A percentile compares a stretch with the other conserved stretches of the same genome.
Conservation (phyloP, 2,113 vertebrate genomes). For the Gracilinanus agilis region DNA sequence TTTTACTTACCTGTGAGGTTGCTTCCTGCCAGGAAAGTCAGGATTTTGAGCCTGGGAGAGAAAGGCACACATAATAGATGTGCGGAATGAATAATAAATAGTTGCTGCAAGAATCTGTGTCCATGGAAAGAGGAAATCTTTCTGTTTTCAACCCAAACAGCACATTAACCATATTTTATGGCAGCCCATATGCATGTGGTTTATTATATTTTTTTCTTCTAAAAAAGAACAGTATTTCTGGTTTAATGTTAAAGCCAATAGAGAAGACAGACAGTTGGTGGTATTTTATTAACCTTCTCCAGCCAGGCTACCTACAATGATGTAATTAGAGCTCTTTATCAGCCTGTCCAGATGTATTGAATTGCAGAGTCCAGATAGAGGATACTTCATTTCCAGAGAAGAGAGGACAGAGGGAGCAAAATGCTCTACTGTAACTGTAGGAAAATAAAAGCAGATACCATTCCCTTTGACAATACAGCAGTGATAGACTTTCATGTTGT, state of each 20-base stretch:
- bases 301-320: neutral
- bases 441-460: slow-evolving; percentile 1
- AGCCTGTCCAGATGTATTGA: slow-evolving; percentile 12
- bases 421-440: neutral
- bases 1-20: neutral
- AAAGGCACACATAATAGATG: neutral
- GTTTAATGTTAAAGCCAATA: slow-evolving; percentile 29
- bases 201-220: slow-evolving; percentile 45
- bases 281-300: slow-evolving; percentile 29
- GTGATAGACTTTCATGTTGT: slow-evolving; percentile 46
- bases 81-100: neutral
- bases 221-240: slow-evolving; percentile 48
- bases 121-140: slow-evolving; percentile 33
- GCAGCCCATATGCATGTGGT: slow-evolving; percentile 53
- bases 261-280: neutral
- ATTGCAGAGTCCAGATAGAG: slow-evolving; percentile 1
- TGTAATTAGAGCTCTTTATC: slow-evolving; percentile 44
- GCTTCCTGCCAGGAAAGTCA: neutral
- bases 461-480: slow-evolving; percentile 28
- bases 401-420: slow-evolving; percentile 6
- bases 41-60: slow-evolving; percentile 13
- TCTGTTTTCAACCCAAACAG: slow-evolving; percentile 33
- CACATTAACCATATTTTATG: slow-evolving; percentile 50
- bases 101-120: slow-evolving; percentile 32
- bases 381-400: slow-evolving; percentile 7